phyloP scores from a whole-genome alignment of 2,888 invertebrate species.

The Oscheius sp. region DNA sequence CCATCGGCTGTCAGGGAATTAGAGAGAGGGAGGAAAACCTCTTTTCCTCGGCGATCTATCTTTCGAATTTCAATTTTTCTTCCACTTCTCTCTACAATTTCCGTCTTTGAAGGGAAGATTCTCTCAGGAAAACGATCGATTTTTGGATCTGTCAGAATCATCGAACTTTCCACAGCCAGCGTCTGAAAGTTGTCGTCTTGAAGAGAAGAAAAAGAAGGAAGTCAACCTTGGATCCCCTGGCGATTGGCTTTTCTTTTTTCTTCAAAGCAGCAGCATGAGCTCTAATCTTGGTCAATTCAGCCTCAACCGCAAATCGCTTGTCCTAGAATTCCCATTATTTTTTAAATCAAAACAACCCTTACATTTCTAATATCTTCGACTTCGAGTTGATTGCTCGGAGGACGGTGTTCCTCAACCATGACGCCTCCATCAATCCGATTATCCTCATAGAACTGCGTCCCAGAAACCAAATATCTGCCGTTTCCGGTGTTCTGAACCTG shows the following conservation, averaged over 20 bases:
- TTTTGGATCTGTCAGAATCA: not conserved
- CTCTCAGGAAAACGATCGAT: not conserved
- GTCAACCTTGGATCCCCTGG: slow-evolving; percentile 6
- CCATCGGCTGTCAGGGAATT: not conserved
- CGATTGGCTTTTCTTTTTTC: not conserved
- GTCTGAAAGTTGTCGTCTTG: not conserved
- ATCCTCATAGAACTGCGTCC: slow-evolving; percentile 16
- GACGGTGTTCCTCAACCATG: not conserved
- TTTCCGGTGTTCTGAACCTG: slow-evolving; percentile 8
- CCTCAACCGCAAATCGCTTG: slow-evolving; percentile 17
- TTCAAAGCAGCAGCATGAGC: slow-evolving; percentile 7
- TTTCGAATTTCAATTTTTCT: not conserved
- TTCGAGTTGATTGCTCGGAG: not conserved
- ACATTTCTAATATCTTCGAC: not conserved
- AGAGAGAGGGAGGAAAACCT: not conserved
- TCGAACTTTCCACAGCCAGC: not conserved
- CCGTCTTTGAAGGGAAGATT: not conserved
- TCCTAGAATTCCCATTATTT: not conserved
- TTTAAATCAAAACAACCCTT: not conserved
- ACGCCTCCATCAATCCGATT: slow-evolving; percentile 16
- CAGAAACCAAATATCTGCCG: slow-evolving; percentile 14
- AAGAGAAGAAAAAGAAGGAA: not conserved
- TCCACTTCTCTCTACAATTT: slow-evolving; percentile 3
- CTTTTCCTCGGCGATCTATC: not conserved
- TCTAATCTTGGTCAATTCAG: slow-evolving; percentile 13